Percentiles rank a stretch among this genome's conserved stretches.
Conservation (phyloP, 2,888 invertebrate species). For the Meganola albula region DNA sequence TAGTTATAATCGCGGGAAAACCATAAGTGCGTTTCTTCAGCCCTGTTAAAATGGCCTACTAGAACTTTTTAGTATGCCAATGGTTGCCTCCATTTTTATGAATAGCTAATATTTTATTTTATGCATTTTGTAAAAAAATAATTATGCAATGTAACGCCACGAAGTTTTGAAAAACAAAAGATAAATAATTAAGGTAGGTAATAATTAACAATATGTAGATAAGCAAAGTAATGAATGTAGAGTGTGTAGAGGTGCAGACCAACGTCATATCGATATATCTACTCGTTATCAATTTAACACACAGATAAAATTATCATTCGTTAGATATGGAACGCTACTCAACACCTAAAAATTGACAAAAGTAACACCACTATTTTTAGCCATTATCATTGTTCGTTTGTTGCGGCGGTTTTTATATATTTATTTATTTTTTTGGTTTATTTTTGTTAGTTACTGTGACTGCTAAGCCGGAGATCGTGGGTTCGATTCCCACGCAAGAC, state of each 20-base stretch:
- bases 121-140: too few relatives aligned
- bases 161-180: not conserved
- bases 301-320: constrained; percentile 52
- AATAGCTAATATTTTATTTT: not conserved
- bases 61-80: constrained; percentile 2
- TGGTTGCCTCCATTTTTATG: constrained; percentile 13
- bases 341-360: constrained; percentile 15
- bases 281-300: constrained; percentile 46
- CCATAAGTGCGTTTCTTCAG: too few relatives aligned
- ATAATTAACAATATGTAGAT: too few relatives aligned
- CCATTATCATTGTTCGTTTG: not conserved
- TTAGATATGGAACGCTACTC: constrained; percentile 38
- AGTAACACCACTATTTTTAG: constrained; percentile 16
- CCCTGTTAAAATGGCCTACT: not conserved
- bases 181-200: too few relatives aligned
- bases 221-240: constrained; percentile 17
- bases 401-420: too few relatives aligned
- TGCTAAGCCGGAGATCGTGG: too few relatives aligned
- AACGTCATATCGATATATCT: constrained; percentile 49
- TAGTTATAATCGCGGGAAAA: too few relatives aligned
- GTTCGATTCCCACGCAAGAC: too few relatives aligned
- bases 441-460: too few relatives aligned
- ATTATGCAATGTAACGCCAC: not conserved
- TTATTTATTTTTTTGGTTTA: not conserved
- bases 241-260: constrained; percentile 24